Conservation (phyloP, 2,113 vertebrate species). For the Erythrocebus patas region DNA sequence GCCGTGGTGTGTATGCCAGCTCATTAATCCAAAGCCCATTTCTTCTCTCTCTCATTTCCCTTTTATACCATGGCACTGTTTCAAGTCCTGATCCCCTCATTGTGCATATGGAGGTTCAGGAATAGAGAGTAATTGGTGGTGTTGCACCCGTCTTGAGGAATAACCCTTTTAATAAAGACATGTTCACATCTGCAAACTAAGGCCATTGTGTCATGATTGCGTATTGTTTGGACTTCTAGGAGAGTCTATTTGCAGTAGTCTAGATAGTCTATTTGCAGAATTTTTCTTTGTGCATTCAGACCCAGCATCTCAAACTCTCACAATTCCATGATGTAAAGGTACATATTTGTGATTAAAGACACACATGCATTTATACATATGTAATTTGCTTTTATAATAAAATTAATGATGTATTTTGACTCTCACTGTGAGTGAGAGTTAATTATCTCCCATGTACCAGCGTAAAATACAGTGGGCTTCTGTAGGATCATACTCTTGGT, state of each 20-base stretch:
- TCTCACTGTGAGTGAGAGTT: not conserved
- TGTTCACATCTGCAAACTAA: conserved; percentile 56
- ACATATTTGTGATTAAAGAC: conserved; percentile 16
- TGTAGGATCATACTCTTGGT: not conserved
- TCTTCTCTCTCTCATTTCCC: conserved; percentile 46
- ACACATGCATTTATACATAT: not conserved
- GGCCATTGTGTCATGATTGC: conserved; percentile 53
- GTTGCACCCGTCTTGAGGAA: conserved; percentile 21
- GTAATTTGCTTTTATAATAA: not conserved
- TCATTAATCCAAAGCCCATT: conserved; percentile 79
- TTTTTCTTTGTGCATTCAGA: not conserved
- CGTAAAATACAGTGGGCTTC: not conserved
- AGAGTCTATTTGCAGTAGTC: not conserved
- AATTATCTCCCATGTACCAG: not conserved
- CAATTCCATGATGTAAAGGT: not conserved
- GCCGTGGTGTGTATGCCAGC: conserved; percentile 63
- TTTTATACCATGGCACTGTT: conserved; percentile 45
- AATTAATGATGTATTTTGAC: not conserved
- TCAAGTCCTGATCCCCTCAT: conserved; percentile 56
- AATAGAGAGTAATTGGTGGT: conserved; percentile 67
- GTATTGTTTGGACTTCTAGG: conserved; percentile 46
- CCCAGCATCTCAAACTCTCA: not conserved
- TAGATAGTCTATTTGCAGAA: not conserved
- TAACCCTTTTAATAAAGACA: conserved; percentile 41
- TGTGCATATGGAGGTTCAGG: conserved; percentile 54